phyloP scores from a whole-genome alignment of 2,888 invertebrate species.

The Eumerus sabulonum region DNA sequence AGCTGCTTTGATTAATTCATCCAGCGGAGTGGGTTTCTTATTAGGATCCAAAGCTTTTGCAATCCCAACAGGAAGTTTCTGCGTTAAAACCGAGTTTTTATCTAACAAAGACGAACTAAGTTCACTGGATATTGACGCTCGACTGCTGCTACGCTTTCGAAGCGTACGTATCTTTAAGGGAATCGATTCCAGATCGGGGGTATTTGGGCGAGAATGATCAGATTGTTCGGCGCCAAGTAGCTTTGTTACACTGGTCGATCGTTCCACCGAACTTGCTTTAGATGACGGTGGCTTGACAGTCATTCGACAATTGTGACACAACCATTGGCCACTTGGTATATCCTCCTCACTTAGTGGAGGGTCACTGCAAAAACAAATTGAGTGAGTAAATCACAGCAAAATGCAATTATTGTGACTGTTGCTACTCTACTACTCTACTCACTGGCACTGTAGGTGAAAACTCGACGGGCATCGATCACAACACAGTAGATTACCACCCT shows the following conservation, averaged over 20 bases:
- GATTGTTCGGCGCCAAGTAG: constrained; percentile 72
- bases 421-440: constrained; percentile 77
- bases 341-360: constrained; percentile 94
- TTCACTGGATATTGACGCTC: constrained; percentile 75
- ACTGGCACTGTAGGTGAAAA: constrained; percentile 98
- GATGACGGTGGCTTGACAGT: constrained; percentile 77
- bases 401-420: too few species aligned
- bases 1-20: constrained; percentile 89
- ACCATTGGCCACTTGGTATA: constrained; percentile 94
- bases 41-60: constrained; percentile 76
- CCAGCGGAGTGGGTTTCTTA: constrained; percentile 83
- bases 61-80: constrained; percentile 75
- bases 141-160: constrained; percentile 77
- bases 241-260: constrained; percentile 72
- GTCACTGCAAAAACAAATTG: constrained; percentile 90
- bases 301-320: constrained; percentile 89
- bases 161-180: constrained; percentile 79
- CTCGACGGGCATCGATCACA: constrained; percentile 98
- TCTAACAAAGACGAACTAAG: constrained; percentile 73
- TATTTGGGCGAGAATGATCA: constrained; percentile 76
- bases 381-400: too few species aligned
- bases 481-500: constrained; percentile 96
- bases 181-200: constrained; percentile 75
- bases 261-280: constrained; percentile 79
- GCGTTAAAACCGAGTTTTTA: constrained; percentile 70